These are phyloP conservation scores for Dermolepida albohirtum DNA, from an alignment of 2,888 invertebrate genomes.

Conservation along the genomic window DNA sequence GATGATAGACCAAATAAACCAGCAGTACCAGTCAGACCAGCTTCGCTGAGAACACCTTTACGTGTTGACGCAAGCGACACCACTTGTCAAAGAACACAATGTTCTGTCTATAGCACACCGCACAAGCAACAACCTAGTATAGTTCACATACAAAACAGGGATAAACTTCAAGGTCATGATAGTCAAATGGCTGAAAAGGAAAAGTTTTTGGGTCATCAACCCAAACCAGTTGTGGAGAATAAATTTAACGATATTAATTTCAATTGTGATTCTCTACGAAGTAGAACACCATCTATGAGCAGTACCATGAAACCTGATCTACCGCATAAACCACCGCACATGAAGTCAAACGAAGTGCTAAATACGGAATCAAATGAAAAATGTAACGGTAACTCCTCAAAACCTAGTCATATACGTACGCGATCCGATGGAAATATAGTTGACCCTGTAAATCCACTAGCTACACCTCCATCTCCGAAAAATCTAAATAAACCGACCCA, in stretches of 20 bases:
- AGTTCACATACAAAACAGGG: constrained; percentile 63
- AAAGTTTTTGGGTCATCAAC: constrained; percentile 60
- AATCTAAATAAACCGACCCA: constrained; percentile 63
- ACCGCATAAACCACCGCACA: constrained; percentile 57
- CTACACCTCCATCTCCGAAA: constrained; percentile 59
- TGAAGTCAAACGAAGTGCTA: constrained; percentile 55
- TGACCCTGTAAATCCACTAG: constrained; percentile 52
- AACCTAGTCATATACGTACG: constrained; percentile 62
- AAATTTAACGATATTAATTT: constrained; percentile 58
- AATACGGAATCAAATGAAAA: constrained; percentile 49
- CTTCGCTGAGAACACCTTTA: constrained; percentile 67
- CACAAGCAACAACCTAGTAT: constrained; percentile 82
- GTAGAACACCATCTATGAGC: constrained; percentile 49
- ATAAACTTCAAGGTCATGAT: constrained; percentile 61
- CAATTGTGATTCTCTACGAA: constrained; percentile 50
- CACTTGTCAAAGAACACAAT: constrained; percentile 74
- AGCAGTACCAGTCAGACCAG: constrained; percentile 84
- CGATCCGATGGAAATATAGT: constrained; percentile 65
- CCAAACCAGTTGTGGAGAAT: constrained; percentile 53
- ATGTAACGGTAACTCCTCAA: constrained; percentile 55
- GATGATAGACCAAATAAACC: constrained; percentile 73
- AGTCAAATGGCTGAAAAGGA: constrained; percentile 63
- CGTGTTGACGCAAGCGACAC: constrained; percentile 68
- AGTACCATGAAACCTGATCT: constrained; percentile 55
- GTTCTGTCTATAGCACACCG: constrained; percentile 72